phyloP scores from a whole-genome alignment of 2,797 vertebrate species.

The Otolemur crassicaudatus region DNA sequence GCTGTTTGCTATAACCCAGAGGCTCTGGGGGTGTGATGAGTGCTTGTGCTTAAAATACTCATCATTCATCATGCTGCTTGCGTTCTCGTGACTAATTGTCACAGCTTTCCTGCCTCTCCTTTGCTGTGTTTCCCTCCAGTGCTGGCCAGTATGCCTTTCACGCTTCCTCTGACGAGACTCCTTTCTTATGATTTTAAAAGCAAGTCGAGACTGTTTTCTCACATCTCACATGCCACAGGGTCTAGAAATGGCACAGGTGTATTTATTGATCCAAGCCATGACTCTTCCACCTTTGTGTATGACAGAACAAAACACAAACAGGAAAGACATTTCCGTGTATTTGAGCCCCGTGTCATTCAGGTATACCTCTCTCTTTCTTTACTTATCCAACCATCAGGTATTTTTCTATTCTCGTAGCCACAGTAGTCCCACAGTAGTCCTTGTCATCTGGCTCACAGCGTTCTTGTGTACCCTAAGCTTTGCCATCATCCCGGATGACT shows the following conservation, averaged over 20 bases:
- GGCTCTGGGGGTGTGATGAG: not conserved
- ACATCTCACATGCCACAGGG: not conserved
- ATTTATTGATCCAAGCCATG: not conserved
- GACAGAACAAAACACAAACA: not conserved
- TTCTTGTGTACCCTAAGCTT: not conserved
- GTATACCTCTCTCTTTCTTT: not conserved
- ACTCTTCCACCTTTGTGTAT: not conserved
- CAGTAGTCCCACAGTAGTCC: not conserved
- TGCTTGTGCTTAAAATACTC: not conserved
- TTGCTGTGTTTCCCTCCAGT: not conserved
- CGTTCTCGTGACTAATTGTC: slow-evolving; percentile 14
- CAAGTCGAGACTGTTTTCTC: slow-evolving; percentile 5
- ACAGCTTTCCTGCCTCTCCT: not conserved
- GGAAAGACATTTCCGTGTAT: not conserved
- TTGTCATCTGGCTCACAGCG: not conserved
- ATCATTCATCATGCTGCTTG: not conserved
- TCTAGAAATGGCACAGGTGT: not conserved
- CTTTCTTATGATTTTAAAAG: not conserved
- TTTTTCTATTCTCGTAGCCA: not conserved
- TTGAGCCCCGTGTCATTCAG: not conserved
- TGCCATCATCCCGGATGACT: not conserved
- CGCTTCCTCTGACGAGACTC: not conserved
- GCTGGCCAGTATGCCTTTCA: slow-evolving; percentile 18
- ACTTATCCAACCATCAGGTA: not conserved
- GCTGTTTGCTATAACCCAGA: not conserved